Evolutionary conservation across 2,797 vertebrate genomes (phyloP), one percentile per base, ranked within the genome.

Genomic region (Sebastes taczanowskii): DNA sequence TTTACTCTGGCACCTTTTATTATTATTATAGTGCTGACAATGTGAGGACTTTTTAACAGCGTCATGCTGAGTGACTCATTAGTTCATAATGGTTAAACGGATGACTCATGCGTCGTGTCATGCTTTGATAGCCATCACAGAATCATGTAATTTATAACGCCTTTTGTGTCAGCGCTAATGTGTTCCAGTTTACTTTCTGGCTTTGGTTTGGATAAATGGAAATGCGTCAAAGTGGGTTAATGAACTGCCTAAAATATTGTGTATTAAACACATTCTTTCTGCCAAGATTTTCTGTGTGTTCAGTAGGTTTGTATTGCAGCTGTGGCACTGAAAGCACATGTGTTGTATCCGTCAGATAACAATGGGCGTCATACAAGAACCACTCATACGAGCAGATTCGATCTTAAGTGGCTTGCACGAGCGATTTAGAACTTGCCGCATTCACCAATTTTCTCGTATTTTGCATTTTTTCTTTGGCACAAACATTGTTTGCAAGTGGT

Each of bases 31-130:
- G 34, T 6, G 42, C 76, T 76, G 49, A 64, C 38, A 61, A 58
- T 62, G 63, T 68, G 81, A 71, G 32, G 49, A 65, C n/a, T 20
- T 74, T 82, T 77, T 85, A 55, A 67, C 70, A 42, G 78, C 38
- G 11, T 69, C 58, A 55, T 76, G 81, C 69, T 62, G 74, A 82
- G 53, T 84, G 74, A 89, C 64, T 84, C 70, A 86, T 61, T 88
- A 53, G 42, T 72, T 89, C 14, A 49, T 84, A 72, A 74, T 81
- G 30, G 30, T 66, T 81, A 61, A 85, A 60, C 49, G 6, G 61
- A 83, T 87, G 76, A 88, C 46, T 88, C 76, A 23, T 66, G 14
- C 4, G 2, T 60, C 13, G 35, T 85, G 66, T 64, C 63, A 30
- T 46, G 52, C 72, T 65, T 69, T 69, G 42, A 38, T 68, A 35